Evolutionary conservation across 2,888 invertebrate species (phyloP).

Genomic region (Caenorhabditis sp.): DNA sequence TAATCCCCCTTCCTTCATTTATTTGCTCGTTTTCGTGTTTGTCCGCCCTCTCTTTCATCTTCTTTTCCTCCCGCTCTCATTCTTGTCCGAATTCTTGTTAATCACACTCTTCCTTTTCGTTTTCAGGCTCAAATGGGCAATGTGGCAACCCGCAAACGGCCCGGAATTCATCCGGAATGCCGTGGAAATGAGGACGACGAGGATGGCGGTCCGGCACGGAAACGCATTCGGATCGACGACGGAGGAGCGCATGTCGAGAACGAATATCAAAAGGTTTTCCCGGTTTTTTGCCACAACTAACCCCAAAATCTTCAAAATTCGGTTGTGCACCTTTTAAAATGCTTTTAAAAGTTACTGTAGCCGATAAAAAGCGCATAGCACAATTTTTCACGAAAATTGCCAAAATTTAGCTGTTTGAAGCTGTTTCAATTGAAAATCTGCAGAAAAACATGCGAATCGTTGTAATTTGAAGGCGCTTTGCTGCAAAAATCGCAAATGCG

Average conservation of each 20-base stretch:
- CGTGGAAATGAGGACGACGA: conserved; percentile 19
- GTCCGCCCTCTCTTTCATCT: conserved; percentile 21
- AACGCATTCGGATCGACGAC: conserved; percentile 25
- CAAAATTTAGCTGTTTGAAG: too few relatives aligned
- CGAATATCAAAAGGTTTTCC: conserved; percentile 46
- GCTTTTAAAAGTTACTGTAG: neutral
- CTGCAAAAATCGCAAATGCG: too few relatives aligned
- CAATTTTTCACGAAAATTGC: neutral
- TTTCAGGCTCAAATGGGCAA: conserved; percentile 52
- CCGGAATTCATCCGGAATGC: conserved; percentile 17
- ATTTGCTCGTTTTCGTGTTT: conserved; percentile 35
- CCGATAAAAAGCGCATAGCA: neutral
- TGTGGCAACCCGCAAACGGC: conserved; percentile 50
- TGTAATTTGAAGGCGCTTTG: too few relatives aligned
- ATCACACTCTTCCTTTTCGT: conserved; percentile 19
- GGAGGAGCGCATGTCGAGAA: conserved; percentile 22
- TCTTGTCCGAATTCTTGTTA: conserved; percentile 35
- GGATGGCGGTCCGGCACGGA: conserved; percentile 32
- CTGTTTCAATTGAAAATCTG: too few relatives aligned
- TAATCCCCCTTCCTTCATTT: conserved; percentile 34
- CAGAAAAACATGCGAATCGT: neutral
- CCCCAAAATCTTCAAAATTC: neutral
- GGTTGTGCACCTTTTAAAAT: neutral
- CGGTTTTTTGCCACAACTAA: neutral
- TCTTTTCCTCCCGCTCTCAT: conserved; percentile 20